phyloP scores from a whole-genome alignment of 2,888 invertebrate species.

The Timandra comae region DNA sequence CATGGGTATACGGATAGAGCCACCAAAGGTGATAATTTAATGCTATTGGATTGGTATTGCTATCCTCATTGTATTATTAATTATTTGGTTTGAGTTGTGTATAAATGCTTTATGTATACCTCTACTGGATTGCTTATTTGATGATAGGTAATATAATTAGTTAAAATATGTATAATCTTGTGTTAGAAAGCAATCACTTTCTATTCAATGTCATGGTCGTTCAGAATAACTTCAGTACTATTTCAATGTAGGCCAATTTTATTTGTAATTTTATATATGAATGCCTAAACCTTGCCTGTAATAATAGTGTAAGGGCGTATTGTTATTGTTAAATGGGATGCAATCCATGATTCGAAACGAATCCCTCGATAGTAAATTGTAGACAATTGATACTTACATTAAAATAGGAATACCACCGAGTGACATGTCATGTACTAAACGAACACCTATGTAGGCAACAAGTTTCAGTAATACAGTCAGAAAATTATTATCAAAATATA shows the following conservation, averaged over 20 bases:
- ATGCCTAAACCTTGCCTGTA: conserved; percentile 70
- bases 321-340: conserved; percentile 44
- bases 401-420: conserved; percentile 35
- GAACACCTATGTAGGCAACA: too few relatives aligned
- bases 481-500: conserved; percentile 31
- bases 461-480: too few relatives aligned
- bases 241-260: conserved; percentile 7
- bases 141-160: conserved; percentile 25
- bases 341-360: conserved; percentile 50
- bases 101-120: conserved; percentile 5
- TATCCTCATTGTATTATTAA: conserved; percentile 16
- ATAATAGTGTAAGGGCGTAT: conserved; percentile 29
- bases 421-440: too few relatives aligned
- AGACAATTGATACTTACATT: conserved; percentile 15
- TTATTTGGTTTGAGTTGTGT: conserved; percentile 5
- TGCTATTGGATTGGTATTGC: conserved; percentile 41
- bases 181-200: conserved; percentile 22
- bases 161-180: too few relatives aligned
- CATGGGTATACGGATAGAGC: conserved; percentile 62
- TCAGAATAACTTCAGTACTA: too few relatives aligned
- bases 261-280: conserved; percentile 29
- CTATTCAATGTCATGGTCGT: conserved; percentile 6
- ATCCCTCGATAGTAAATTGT: conserved; percentile 48
- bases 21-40: conserved; percentile 56
- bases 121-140: conserved; percentile 18